These are phyloP conservation scores for Dryoscopus gambensis DNA, from an alignment of 2,113 vertebrate genomes.

Conservation along the genomic window DNA sequence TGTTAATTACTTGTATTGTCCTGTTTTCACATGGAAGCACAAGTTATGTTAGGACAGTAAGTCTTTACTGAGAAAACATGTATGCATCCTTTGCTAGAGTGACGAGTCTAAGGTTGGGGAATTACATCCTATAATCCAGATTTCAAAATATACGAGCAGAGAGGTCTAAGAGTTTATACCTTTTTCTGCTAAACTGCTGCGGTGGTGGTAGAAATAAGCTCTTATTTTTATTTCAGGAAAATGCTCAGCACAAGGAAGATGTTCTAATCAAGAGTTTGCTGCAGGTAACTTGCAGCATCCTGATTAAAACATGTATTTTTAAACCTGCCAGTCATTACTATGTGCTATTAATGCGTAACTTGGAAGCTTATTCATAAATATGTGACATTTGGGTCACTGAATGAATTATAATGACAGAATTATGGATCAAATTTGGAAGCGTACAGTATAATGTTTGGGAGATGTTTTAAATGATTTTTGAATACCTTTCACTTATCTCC, in stretches of 20 bases:
- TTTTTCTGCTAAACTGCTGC: neutral
- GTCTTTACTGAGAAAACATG: neutral
- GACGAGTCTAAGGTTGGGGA: neutral
- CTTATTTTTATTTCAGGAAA: neutral
- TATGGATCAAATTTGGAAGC: conserved; percentile 16
- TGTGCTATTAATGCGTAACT: neutral
- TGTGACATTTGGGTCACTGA: conserved; percentile 15
- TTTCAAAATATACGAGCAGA: neutral
- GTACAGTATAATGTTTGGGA: neutral
- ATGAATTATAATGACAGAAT: conserved; percentile 22
- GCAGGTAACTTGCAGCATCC: conserved; percentile 2
- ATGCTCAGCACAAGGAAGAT: neutral
- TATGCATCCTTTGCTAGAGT: accelerated
- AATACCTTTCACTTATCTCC: conserved; percentile 48
- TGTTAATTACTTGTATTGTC: neutral
- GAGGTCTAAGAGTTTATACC: neutral
- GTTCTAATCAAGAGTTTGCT: conserved; percentile 13
- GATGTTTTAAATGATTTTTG: neutral
- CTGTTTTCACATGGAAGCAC: conserved; percentile 9
- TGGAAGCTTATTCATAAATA: conserved; percentile 39
- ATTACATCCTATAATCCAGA: neutral
- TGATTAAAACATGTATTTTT: conserved; percentile 55
- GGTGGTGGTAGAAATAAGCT: neutral
- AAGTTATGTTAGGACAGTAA: neutral
- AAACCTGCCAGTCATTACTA: conserved; percentile 21